Evolutionary conservation across 2,113 vertebrate species (phyloP).

Genomic region (Melanerpes aurifrons): DNA sequence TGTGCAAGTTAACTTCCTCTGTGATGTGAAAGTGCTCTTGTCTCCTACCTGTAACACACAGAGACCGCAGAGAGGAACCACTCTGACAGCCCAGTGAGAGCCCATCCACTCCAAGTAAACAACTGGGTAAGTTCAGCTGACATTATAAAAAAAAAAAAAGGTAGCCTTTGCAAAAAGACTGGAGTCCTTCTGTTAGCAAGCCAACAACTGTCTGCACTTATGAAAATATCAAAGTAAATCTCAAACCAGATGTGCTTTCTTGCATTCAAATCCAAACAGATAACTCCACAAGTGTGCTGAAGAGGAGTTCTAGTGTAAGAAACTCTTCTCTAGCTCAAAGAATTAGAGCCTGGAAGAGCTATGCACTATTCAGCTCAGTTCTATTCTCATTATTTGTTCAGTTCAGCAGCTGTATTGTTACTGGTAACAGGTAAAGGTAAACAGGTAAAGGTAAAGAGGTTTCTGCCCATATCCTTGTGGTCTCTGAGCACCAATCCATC

Average conservation of each 20-base stretch:
- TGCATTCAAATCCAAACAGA: background rate
- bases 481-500: conserved; percentile 59
- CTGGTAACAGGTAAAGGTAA: background rate
- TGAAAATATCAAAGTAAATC: background rate
- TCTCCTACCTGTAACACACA: conserved; percentile 53
- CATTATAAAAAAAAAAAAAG: background rate
- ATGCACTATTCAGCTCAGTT: conserved; percentile 19
- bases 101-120: background rate
- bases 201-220: background rate
- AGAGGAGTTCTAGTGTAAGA: background rate
- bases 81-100: background rate
- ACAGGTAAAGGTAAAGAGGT: conserved; percentile 44
- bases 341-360: background rate
- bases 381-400: conserved; percentile 29
- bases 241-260: background rate
- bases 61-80: conserved; percentile 4
- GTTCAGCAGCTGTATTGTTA: background rate
- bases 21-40: conserved; percentile 48
- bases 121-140: background rate
- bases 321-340: background rate
- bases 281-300: background rate
- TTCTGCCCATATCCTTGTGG: conserved; percentile 31
- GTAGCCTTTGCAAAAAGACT: background rate
- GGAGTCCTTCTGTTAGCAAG: background rate
- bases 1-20: background rate